Evolutionary conservation across 2,797 vertebrate species (phyloP), one percentile per base, ranked within the genome.

Genomic region (Falco naumanni): DNA sequence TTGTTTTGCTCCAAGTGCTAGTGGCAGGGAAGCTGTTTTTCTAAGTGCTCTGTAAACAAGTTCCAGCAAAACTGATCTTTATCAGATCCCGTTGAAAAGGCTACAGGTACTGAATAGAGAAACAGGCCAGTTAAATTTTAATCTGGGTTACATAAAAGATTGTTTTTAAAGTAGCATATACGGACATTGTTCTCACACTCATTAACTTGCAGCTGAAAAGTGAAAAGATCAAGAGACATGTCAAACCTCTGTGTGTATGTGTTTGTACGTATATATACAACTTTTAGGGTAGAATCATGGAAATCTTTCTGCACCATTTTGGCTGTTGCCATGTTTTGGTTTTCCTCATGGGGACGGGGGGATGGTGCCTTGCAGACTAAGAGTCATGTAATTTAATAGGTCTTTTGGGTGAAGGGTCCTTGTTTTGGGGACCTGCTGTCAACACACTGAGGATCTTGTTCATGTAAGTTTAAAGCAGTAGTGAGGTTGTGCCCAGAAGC

Each of bases 61-160:
- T 97, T 96, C 86, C 85, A 94, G 89, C 97, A 97, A 60, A 94
- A 64, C 83, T 78, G 96, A 97, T 97, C 91, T 93, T 96, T 97
- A 98, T 98, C 97, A 84, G 66, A 76, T 87, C 89, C 59, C 0
- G 2, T 69, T 86, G 78, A 93, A 96, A 97, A 91, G 68, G 43
- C 92, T 91, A 43, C 85, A 59, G 68, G 64, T 69, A 86, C 53
- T 90, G 74, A 83, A 60, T 60, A 77, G 86, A 76, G 75, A 90
- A 96, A 90, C 37, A 80, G 63, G 48, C 81, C 48, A 60, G 95
- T 96, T 97, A 97, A 95, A 91, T 92, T 98, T 97, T 97, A 96
- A 97, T 96, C 93, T 93, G 45, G 22, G 85, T 97, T 97, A 90
- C 69, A 93, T 89, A 94, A 97, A 97, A 96, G 77, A 84, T 94